Evolutionary conservation across 2,113 vertebrate species (phyloP).

Genomic region (Balaeniceps rex): DNA sequence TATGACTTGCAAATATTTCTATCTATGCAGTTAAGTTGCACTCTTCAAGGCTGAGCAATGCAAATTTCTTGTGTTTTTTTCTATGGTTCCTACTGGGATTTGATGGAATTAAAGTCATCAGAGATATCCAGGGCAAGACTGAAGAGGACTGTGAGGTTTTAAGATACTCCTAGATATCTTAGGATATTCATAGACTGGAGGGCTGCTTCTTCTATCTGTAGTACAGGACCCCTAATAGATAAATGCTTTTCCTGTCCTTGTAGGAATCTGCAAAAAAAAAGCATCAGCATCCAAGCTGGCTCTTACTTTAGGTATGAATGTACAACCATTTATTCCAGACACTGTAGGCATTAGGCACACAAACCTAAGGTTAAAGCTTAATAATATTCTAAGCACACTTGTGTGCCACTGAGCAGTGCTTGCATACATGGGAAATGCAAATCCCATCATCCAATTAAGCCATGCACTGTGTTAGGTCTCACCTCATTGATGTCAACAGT

Average conservation of each 20-base stretch:
- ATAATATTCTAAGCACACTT: slow-evolving; percentile 3
- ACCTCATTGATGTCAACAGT: not conserved
- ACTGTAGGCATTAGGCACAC: not conserved
- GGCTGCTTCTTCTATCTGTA: not conserved
- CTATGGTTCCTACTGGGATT: not conserved
- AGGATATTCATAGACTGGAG: not conserved
- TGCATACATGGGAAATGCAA: not conserved
- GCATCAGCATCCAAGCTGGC: not conserved
- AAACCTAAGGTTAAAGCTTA: not conserved
- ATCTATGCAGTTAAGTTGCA: not conserved
- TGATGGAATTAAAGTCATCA: not conserved
- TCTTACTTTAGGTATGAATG: not conserved
- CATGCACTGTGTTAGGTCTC: not conserved
- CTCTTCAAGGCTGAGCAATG: not conserved
- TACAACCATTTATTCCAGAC: not conserved
- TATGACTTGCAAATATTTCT: slow-evolving; percentile 34
- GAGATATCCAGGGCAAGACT: not conserved
- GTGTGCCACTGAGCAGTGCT: not conserved
- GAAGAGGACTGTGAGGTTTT: not conserved
- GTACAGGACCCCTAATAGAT: not conserved
- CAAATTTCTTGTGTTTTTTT: not conserved
- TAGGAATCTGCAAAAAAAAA: not conserved
- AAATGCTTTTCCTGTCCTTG: not conserved
- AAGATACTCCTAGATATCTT: not conserved
- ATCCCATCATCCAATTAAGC: slow-evolving; percentile 1